Base-by-base conservation (phyloP, 2,888 invertebrate genomes). In the Timema cristinae region DNA sequence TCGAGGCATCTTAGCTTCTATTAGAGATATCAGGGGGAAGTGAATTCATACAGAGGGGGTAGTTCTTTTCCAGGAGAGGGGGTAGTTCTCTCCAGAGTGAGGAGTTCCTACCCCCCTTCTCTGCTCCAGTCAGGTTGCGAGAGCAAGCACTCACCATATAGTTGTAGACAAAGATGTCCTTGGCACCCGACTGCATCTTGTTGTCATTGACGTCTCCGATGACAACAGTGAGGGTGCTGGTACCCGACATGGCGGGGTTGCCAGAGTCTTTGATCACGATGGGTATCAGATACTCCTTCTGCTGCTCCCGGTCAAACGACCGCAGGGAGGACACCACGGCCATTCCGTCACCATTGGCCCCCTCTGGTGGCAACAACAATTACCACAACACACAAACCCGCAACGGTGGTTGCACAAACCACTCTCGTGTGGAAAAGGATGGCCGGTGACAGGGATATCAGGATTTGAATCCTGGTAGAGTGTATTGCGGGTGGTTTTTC, bases 191-290 rank as follows among this genome's bases (percentile, higher is more conserved):
- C 80, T 94, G 94, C 95, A 98, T 99, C 84, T 96, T 95, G 83
- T 98, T 98, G 82, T 98, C 98, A 82, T 99, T 99, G 47, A 94
- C 93, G 83, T 99, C 98, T 47, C 98, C 98, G 78, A 99, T 98
- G 68, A 97, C 94, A 49, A 98, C 95, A 0, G 97, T 97, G 54
- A 98, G 84, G 0, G 97, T 97, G 80, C 95, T 95, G 10, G 97
- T 97, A 75, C 97, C 97, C 15, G 95, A 95, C 93, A 97, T 94
- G 0, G 93, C 91, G n/a, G 97, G 96, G 77, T 93, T 94, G 59
- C 98, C 97, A 78, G 95, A 94, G 85, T 99, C 99, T 83, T 94
- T 96, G 80, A 99, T 97, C 48, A 97, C 93, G 79, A 99, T 97
- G 0, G 98, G 98, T 79, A 99, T 94, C 78, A 95, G 88, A 81